Evolutionary conservation across 2,888 invertebrate genomes (phyloP), one percentile per base, ranked within the genome.

Genomic region (Yponomeuta plumbellus): DNA sequence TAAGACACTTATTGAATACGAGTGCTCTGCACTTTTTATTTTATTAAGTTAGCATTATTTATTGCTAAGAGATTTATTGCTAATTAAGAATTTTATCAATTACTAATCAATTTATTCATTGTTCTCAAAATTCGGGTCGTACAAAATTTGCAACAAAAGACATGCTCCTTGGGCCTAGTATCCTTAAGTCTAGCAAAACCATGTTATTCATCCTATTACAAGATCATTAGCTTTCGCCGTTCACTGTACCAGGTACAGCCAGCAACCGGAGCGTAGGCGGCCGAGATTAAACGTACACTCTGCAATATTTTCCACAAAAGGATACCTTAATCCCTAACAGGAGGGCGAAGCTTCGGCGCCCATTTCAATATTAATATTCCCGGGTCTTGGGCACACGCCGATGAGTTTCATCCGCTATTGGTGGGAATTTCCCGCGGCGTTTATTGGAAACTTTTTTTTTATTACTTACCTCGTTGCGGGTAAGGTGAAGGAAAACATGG

Each of bases 291-390:
- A 86, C 86, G 88, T 82, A 86, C 85, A 86, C 84, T 86, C 86
- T 84, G 89, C 88, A 84, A 88, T 89, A 88, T 89, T 86, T 87
- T 78, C 83, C 79, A 88, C 89, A 88, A 90, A 89, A 88, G 87
- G 86, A 85, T 88, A 89, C 88, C 89, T 89, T 90, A 87, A 90
- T 88, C 88, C 86, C 76, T 82, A 80, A 84, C 87, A 88, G 88
- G 88, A 82, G 86, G 83, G 83, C 83, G 84, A 79, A 79, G 81
- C 80, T 76, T 75, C 75, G 80, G 71, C 73, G 79, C 78, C 81
- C 83, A 84, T 85, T 85, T 76, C 80, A 77, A 84, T 86, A 86
- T 86, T 85, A 85, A 86, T 86, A 69, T 69, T 67, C 67, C 63
- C 64, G 63, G 66, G 74, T 75, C 76, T 77, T 76, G 71, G 34